Conservation (phyloP, 1,140 invertebrate species). For the Pachypeltis micranthus region DNA sequence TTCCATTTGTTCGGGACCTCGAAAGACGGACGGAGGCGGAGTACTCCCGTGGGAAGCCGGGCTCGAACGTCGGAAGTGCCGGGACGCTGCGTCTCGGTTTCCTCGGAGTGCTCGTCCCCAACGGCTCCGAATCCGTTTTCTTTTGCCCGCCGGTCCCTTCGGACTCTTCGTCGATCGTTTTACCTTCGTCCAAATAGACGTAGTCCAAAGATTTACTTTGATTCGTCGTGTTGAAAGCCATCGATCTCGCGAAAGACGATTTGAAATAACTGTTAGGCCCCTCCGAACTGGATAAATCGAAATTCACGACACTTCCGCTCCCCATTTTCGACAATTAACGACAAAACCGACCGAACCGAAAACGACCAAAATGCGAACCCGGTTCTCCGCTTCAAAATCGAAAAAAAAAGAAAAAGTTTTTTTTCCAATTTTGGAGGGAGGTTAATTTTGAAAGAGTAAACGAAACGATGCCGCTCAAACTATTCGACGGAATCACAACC, state of each 20-base stretch:
- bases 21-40: background rate
- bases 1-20: constrained; percentile 8
- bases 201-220: constrained; percentile 37
- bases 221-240: constrained; percentile 32
- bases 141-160: constrained; percentile 9
- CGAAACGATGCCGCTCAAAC: background rate
- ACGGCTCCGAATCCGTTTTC: background rate
- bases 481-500: background rate
- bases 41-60: constrained; percentile 14
- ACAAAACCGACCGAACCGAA: too few relatives aligned
- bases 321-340: constrained; percentile 16
- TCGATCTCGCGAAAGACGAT: constrained; percentile 37
- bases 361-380: too few relatives aligned
- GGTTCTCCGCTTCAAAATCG: too few relatives aligned
- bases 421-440: background rate
- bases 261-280: constrained; percentile 37
- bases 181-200: constrained; percentile 28
- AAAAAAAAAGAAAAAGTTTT: too few relatives aligned
- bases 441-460: background rate
- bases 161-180: constrained; percentile 26
- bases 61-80: constrained; percentile 18
- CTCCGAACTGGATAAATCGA: constrained; percentile 36
- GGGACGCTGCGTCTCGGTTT: constrained; percentile 15
- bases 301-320: constrained; percentile 26
- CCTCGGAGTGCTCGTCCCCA: background rate